Evolutionary conservation across 1,140 invertebrate species (phyloP).

Genomic region (Teleopsis dalmanni): DNA sequence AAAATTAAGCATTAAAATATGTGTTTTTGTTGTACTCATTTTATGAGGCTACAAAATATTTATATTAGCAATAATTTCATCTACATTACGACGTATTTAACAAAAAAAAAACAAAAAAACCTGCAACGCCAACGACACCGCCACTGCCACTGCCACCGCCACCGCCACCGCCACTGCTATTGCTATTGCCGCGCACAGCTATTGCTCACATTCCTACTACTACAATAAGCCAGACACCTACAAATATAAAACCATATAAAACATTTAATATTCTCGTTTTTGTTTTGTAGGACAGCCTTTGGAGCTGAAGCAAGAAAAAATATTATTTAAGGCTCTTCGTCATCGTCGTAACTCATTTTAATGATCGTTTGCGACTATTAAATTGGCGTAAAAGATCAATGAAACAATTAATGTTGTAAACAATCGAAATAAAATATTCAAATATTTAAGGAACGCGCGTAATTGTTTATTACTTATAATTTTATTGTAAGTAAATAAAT

Average conservation of each 20-base stretch:
- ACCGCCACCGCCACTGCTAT: no score
- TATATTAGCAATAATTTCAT: constrained; percentile 37
- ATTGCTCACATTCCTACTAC: no score
- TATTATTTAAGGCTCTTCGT: no score
- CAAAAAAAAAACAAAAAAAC: no score
- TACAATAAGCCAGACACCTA: no score
- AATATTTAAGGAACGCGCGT: neutral
- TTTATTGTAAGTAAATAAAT: no score
- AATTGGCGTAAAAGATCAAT: neutral
- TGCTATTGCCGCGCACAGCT: no score
- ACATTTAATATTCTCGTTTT: neutral
- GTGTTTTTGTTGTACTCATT: constrained; percentile 13
- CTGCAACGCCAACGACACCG: neutral
- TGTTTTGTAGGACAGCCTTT: neutral
- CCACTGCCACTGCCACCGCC: neutral
- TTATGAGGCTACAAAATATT: constrained; percentile 39
- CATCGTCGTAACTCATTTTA: neutral
- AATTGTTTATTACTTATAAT: neutral
- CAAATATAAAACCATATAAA: no score
- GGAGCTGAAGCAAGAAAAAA: no score
- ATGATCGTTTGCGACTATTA: neutral
- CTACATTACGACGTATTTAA: constrained; percentile 2
- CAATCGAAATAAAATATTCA: neutral
- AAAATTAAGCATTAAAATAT: constrained; percentile 37
- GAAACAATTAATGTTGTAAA: neutral